Evolutionary conservation across 2,888 invertebrate species (phyloP), one percentile per base, ranked within the genome.

Genomic region (Chloroclysta siterata): DNA sequence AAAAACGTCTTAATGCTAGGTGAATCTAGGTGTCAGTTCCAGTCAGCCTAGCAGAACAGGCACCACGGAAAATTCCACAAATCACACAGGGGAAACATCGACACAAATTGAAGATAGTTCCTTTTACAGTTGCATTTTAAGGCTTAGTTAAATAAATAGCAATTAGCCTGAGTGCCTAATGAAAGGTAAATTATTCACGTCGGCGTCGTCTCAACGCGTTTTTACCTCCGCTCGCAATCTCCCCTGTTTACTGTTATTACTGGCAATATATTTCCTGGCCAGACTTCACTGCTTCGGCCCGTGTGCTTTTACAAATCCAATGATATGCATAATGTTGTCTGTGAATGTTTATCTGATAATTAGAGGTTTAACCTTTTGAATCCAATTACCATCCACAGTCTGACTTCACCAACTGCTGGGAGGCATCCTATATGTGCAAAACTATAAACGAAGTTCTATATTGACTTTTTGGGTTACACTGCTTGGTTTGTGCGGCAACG

Each of bases 191-290:
- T 71, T 68, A 71, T 71, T 69, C 59, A 69, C 51, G 54, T 22
- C 15, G 51, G 47, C 46, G 41, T 65, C 46, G 46, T 65, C 59
- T 55, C 60, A 52, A 44, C 55, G 56, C 65, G 59, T 66, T 68
- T 70, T 66, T 65, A 59, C 29, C 57, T 57, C 48, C 47, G 39
- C 58, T 60, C 53, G 58, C 66, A 60, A 67, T 53, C 60, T 65
- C 50, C 62, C 53, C 64, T 69, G 66, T 71, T 71, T 71, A 71
- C 58, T 63, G 71, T 69, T 71, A 71, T 69, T 55, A 55, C 66
- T 62, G 52, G 58, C 68, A 60, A 68, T 66, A 68, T 67, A 70
- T 22, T 22, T 70, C 60, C 53, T 55, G 50, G 46, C 17, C 48
- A 48, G 57, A 41, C 52, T 44, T 15, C 15, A 44, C 46, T 41